Base-by-base conservation (phyloP, 1,140 invertebrate species). In the Atta colombica region DNA sequence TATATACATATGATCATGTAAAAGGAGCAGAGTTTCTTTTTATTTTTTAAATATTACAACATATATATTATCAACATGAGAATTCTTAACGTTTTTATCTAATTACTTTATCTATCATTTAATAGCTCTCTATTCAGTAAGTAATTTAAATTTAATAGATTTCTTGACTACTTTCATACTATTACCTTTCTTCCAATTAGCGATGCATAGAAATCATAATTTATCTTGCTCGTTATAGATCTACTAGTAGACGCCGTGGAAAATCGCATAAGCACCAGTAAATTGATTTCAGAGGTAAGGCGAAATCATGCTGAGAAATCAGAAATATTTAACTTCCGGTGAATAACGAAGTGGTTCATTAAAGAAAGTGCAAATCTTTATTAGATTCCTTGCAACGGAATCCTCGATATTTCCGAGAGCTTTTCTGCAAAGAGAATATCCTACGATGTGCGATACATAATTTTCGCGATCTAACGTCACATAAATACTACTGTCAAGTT, bases 201-300 rank as follows among this genome's bases (percentile, higher is more conserved):
- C 28, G 71, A 25, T 45, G 39, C 51, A 49, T 31, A 45, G 21
- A 12, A 55, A 61, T 71, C 55, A 58, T 53, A 66, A 31, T 63
- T 25, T 14, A 72, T 65, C 35, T 55, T 51, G 18, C 68, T 61
- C 78, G 45, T 92, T 90, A 58, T 88, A 96, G 95, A 94, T 88
- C 85, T 96, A 25, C 65, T 96, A 16, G 91, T 80, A 72, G 94
- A 95, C 28, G 91, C 91, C 1, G 80, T 95, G 7, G 93, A 94
- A 77, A 93, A 93, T 63, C 92, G 92, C 49, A 87, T 95, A 72
- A 93, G 92, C 21, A 68, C 84, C 4, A 85, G 86, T 16, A 94
- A 91, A 88, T 87, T 95, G 25, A 91, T 95, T 74, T 91, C 90
- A 0, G 88, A 95, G 92, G 95, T 95, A 72, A 94, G 92, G 18